Percentiles rank a stretch among this genome's conserved stretches.
Evolutionary conservation across 2,888 invertebrate genomes (phyloP).

Genomic region (Lasioglossum marginatum): DNA sequence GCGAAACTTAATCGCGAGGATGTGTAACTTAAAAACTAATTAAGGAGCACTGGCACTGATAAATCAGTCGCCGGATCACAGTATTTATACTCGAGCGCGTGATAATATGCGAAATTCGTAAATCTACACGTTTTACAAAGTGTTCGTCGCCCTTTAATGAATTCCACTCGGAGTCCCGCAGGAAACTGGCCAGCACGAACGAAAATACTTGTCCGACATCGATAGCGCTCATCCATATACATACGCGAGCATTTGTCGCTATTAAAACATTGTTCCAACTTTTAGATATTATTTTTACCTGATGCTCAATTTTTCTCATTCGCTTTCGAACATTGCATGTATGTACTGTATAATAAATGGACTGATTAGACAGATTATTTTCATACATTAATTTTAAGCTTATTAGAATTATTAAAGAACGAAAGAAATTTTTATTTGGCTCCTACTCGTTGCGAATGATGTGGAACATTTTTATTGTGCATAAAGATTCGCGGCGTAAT

Average conservation of each 20-base stretch:
- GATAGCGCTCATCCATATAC: neutral
- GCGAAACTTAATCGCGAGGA: neutral
- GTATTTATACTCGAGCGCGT: neutral
- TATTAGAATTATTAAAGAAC: too few relatives aligned
- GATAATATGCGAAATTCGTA: conserved; percentile 5
- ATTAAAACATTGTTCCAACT: neutral
- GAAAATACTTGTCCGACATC: neutral
- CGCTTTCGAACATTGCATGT: too few relatives aligned
- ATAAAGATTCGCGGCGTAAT: too few relatives aligned
- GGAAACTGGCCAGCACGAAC: neutral
- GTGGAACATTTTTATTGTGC: too few relatives aligned
- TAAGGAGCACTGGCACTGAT: neutral
- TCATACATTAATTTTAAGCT: too few relatives aligned
- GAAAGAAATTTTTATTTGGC: too few relatives aligned
- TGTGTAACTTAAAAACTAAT: neutral
- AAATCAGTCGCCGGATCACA: neutral
- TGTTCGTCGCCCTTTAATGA: neutral
- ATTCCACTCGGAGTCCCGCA: neutral
- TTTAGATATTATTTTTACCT: neutral
- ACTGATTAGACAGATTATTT: too few relatives aligned
- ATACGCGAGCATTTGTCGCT: neutral
- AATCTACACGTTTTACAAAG: conserved; percentile 8
- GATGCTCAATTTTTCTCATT: too few relatives aligned
- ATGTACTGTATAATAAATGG: too few relatives aligned
- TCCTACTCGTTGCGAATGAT: too few relatives aligned